These are phyloP conservation scores for Pandemis cinnamomeana DNA, from an alignment of 2,888 invertebrate genomes.

Conservation along the genomic window DNA sequence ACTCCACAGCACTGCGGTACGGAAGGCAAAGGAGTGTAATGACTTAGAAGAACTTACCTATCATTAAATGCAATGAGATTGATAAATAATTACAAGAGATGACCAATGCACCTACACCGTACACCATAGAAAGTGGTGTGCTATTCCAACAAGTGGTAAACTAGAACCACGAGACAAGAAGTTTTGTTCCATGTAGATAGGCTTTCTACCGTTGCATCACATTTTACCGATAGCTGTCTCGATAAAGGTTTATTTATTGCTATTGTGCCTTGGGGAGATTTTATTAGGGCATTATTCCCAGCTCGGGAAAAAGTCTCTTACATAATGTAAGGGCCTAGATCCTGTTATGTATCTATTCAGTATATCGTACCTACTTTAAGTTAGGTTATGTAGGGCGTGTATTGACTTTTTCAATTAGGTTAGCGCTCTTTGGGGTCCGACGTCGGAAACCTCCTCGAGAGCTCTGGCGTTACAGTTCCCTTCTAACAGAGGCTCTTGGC, in stretches of 20 bases:
- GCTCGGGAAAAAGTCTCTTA: constrained; percentile 13
- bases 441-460: too few species aligned
- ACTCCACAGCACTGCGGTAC: too few species aligned
- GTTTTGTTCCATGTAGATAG: background rate
- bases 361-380: background rate
- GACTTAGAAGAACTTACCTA: too few species aligned
- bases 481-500: too few species aligned
- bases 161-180: background rate
- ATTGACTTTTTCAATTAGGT: background rate
- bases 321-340: constrained; percentile 14
- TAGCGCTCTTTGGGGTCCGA: background rate
- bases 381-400: background rate
- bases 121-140: background rate
- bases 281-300: constrained; percentile 20
- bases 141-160: background rate
- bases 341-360: constrained; percentile 19
- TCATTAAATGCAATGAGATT: too few species aligned
- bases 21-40: too few species aligned
- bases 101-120: too few species aligned
- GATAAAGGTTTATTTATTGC: constrained; percentile 40
- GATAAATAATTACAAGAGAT: too few species aligned
- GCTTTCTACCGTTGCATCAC: background rate
- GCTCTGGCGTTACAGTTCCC: too few species aligned
- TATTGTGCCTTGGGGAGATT: constrained; percentile 22
- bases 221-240: constrained; percentile 25